phyloP scores from a whole-genome alignment of 2,113 vertebrate species.

The Merops nubicus region DNA sequence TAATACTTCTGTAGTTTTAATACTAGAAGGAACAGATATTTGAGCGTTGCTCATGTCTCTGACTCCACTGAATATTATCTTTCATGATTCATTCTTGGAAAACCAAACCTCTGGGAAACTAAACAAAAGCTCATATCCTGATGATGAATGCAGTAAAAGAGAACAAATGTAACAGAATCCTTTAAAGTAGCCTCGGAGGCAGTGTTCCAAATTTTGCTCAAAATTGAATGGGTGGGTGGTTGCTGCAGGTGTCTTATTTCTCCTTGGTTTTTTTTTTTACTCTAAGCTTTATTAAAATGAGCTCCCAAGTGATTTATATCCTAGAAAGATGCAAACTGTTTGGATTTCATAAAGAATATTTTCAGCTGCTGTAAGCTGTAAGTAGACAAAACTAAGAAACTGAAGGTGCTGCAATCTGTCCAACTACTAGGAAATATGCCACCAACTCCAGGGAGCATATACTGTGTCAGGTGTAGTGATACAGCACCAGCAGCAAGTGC shows the following conservation, averaged over 20 bases:
- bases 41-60: not conserved
- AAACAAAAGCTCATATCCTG: not conserved
- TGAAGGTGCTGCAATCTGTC: not conserved
- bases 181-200: not conserved
- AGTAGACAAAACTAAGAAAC: too few species aligned
- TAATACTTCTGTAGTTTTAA: not conserved
- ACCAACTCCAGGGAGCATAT: not conserved
- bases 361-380: not conserved
- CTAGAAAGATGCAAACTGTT: not conserved
- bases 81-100: not conserved
- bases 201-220: not conserved
- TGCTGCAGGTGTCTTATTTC: not conserved
- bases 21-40: not conserved
- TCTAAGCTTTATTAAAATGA: not conserved
- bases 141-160: not conserved
- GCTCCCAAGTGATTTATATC: not conserved
- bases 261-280: not conserved
- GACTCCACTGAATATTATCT: not conserved
- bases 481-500: not conserved
- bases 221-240: not conserved
- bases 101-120: not conserved
- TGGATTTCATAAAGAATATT: not conserved
- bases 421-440: not conserved
- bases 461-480: not conserved
- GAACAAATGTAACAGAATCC: not conserved